Evolutionary conservation across 2,113 vertebrate species (phyloP), one percentile per base, ranked within the genome.

Genomic region (Oryzias melastigma): DNA sequence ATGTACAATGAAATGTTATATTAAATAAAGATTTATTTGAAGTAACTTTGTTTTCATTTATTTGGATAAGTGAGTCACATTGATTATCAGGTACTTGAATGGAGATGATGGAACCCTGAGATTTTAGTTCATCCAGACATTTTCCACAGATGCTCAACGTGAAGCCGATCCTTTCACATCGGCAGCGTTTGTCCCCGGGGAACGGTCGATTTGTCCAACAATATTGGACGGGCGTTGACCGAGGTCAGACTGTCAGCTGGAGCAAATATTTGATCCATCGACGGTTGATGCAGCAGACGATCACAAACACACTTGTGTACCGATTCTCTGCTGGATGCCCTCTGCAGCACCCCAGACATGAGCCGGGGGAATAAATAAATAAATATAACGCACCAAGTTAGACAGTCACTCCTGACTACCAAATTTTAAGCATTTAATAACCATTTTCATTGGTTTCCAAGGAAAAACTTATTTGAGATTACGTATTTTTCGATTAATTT

Each of bases 171-270:
- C 49, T 76, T 65, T 62, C 51, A 58, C 47, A 60, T 40, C 51
- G 44, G 71, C 58, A 84, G 68, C 73, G 64, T 78, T 58, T 74
- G 76, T 73, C 73, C 76, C 46, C 48, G 3, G 52, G 76, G 81
- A 63, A 66, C 65, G 18, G 66, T n/a, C 0, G 55, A 78, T 73
- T 71, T 55, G 60, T 71, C 71, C 65, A 68, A 44, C 58, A 77
- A 20, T 78, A 72, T 59, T 17, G 64, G 52, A 1, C 2, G 22
- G n/a, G 13, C 22, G 6, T 57, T 61, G 4, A 19, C 41, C 54
- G 75, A 50, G 54, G 60, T 62, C 58, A 50, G 49, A 18, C 29
- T 5, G 3, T 48, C 51, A 6, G 20, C 56, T 73, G 41, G 22
- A 56, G 46, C 27, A 58, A 52, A 42, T 19, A 2, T 46, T 43